Percentiles rank a stretch among this genome's conserved stretches.
phyloP scores from a whole-genome alignment of 2,888 invertebrate genomes.

The Villa cingulata region DNA sequence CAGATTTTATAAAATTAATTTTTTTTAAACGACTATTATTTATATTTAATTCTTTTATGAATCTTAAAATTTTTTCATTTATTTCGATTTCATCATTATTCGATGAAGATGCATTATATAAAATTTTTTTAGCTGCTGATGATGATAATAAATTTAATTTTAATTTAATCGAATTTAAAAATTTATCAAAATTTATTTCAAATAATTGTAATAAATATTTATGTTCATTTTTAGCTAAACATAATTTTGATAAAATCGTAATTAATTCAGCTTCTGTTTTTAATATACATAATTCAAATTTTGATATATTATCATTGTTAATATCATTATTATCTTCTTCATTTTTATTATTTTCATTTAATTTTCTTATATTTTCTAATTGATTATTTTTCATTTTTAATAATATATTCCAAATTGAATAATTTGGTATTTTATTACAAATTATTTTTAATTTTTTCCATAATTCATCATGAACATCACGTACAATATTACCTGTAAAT shows the following conservation, averaged over 20 bases:
- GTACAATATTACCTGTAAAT: slow-evolving; percentile 10
- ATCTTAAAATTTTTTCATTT: slow-evolving; percentile 29
- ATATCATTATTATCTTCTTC: slow-evolving; percentile 7
- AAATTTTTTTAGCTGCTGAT: no score
- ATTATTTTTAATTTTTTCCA: slow-evolving; percentile 27
- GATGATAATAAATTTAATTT: no score
- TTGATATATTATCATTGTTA: slow-evolving; percentile 17
- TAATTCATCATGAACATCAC: slow-evolving; percentile 23
- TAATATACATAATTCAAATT: slow-evolving; percentile 25
- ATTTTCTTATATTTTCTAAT: slow-evolving; percentile 24
- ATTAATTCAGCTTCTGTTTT: slow-evolving; percentile 25
- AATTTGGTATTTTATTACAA: slow-evolving; percentile 27
- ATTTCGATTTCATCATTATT: slow-evolving; percentile 18
- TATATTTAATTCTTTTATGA: no score
- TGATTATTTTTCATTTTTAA: slow-evolving; percentile 28
- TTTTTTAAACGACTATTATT: no score
- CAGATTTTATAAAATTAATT: slow-evolving; percentile 22
- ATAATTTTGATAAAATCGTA: slow-evolving; percentile 24
- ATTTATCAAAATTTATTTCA: no score
- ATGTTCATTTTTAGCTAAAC: slow-evolving; percentile 21
- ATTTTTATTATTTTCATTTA: slow-evolving; percentile 25
- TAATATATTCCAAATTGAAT: slow-evolving; percentile 26
- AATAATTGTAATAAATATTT: background rate
- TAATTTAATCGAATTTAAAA: no score
- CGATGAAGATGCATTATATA: slow-evolving; percentile 8